Conservation (phyloP, 1,140 invertebrate species). For the Tetraneura akinire region DNA sequence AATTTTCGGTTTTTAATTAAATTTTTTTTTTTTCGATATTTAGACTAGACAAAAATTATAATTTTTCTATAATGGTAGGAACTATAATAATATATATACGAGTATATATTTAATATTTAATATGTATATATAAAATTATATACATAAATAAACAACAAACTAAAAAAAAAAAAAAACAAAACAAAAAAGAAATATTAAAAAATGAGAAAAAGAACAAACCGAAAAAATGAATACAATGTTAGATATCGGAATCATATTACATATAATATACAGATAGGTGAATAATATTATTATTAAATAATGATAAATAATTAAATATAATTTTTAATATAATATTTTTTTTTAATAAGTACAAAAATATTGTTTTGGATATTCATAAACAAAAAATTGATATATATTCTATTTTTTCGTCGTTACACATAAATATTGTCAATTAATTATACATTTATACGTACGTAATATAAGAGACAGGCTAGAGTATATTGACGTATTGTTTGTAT, state of each 20-base stretch:
- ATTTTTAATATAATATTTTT: constrained; percentile 5
- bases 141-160: too few species aligned
- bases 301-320: not conserved
- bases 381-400: not conserved
- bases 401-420: too few species aligned
- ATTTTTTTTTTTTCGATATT: too few species aligned
- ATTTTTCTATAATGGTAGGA: not conserved
- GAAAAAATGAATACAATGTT: not conserved
- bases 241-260: not conserved
- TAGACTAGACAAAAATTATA: not conserved
- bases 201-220: not conserved
- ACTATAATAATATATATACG: not conserved
- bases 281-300: not conserved
- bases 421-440: too few species aligned
- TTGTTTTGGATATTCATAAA: not conserved
- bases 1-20: too few species aligned
- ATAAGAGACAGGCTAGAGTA: too few species aligned
- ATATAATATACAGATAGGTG: not conserved
- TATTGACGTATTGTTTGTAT: too few species aligned
- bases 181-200: not conserved
- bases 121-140: too few species aligned
- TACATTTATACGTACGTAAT: too few species aligned
- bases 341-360: constrained; percentile 44
- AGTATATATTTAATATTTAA: too few species aligned
- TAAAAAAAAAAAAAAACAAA: not conserved